A percentile compares a stretch with the other conserved stretches of the same genome.
Conservation (phyloP, 2,888 invertebrate genomes). For the Temnothorax ravouxi region DNA sequence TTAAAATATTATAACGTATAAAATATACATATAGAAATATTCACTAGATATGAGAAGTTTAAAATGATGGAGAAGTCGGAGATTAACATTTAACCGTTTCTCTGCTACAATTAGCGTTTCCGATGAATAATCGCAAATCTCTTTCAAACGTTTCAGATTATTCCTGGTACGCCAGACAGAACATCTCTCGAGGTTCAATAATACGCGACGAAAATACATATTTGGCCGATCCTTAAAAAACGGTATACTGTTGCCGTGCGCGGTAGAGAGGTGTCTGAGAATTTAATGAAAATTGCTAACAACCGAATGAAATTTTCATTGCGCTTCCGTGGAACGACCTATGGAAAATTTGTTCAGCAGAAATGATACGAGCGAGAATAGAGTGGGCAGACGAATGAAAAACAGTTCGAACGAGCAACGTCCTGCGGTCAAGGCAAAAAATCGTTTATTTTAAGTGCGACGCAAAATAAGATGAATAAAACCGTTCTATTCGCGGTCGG, state of each 20-base stretch:
- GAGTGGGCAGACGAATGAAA: conserved; percentile 46
- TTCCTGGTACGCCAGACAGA: conserved; percentile 36
- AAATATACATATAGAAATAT: neutral
- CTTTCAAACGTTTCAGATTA: conserved; percentile 3
- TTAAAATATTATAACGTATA: neutral
- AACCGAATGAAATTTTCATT: conserved; percentile 75
- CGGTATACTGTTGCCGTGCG: conserved; percentile 2
- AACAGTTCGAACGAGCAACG: conserved; percentile 38
- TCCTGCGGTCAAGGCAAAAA: conserved; percentile 32
- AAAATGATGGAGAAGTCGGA: neutral
- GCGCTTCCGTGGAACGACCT: conserved; percentile 46
- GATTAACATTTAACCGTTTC: neutral
- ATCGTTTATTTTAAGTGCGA: conserved; percentile 48
- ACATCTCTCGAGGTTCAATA: conserved; percentile 71
- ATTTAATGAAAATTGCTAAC: conserved; percentile 77
- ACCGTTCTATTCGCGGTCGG: conserved; percentile 59
- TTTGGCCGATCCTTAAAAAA: conserved; percentile 73
- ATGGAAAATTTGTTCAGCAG: conserved; percentile 67
- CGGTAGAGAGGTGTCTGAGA: conserved; percentile 71
- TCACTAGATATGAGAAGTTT: neutral
- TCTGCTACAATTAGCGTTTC: neutral
- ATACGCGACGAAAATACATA: conserved; percentile 69
- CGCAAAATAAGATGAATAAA: conserved; percentile 53
- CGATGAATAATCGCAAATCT: neutral
- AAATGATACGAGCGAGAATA: conserved; percentile 32